Conservation (phyloP, 2,113 vertebrate species). For the Ondatra zibethicus region DNA sequence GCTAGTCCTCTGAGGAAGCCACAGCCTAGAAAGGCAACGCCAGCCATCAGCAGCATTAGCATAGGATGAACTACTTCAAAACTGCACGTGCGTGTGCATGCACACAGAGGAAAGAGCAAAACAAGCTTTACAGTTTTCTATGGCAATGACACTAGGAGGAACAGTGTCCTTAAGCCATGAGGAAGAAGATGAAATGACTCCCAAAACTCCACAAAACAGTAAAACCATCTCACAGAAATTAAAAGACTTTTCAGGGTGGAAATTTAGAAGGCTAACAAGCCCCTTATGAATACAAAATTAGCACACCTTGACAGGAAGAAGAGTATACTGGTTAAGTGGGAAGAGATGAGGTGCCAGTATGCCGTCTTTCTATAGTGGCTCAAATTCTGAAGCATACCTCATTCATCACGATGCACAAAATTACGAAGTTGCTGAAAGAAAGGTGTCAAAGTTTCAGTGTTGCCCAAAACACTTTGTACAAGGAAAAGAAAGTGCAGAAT, state of each 20-base stretch:
- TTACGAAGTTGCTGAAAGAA: constrained; percentile 3
- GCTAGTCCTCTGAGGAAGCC: not conserved
- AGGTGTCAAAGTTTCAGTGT: not conserved
- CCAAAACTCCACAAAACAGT: not conserved
- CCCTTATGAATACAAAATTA: constrained; percentile 4
- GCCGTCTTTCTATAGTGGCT: not conserved
- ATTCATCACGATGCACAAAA: not conserved
- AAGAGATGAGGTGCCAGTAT: not conserved
- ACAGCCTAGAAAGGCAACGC: not conserved
- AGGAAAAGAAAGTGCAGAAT: constrained; percentile 20
- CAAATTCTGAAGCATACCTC: constrained; percentile 17
- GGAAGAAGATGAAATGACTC: not conserved
- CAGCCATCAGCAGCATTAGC: not conserved
- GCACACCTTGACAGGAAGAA: not conserved
- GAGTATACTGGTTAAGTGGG: not conserved
- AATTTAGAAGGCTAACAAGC: not conserved
- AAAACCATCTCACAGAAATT: not conserved
- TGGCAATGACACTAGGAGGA: not conserved
- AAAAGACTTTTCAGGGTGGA: not conserved
- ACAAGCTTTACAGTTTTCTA: not conserved
- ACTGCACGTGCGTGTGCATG: not conserved
- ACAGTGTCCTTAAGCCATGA: not conserved
- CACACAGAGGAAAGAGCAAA: not conserved
- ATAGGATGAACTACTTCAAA: not conserved
- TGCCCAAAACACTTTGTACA: constrained; percentile 7